A percentile compares a stretch with the other conserved stretches of the same genome.
These are phyloP conservation scores for Perca fluviatilis DNA, from an alignment of 2,113 vertebrate genomes.

Conservation along the genomic window DNA sequence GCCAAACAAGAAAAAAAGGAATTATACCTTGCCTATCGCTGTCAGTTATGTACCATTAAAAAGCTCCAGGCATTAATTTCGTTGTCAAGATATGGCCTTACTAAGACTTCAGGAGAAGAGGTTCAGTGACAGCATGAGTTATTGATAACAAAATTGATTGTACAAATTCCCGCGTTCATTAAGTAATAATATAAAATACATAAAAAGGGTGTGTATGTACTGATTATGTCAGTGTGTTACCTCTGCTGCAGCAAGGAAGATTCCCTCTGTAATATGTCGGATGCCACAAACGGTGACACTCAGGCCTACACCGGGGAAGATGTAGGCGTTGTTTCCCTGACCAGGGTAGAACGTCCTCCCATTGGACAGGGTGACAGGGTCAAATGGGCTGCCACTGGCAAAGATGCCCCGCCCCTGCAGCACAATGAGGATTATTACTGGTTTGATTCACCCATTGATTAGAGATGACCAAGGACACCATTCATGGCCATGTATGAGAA, in stretches of 20 bases:
- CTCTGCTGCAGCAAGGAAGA: slow-evolving; percentile 95
- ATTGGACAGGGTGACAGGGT: slow-evolving; percentile 90
- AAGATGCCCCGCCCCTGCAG: slow-evolving; percentile 93
- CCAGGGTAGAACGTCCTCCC: slow-evolving; percentile 91
- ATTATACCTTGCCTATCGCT: not conserved
- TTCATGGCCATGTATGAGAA: not conserved
- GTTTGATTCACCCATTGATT: not conserved
- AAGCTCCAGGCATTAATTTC: not conserved
- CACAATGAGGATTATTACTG: not conserved
- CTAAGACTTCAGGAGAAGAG: not conserved
- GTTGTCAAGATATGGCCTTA: not conserved
- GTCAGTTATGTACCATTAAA: not conserved
- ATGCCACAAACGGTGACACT: slow-evolving; percentile 89
- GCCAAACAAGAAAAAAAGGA: not conserved
- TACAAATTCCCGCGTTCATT: not conserved
- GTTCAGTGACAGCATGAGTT: not conserved
- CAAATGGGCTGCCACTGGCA: slow-evolving; percentile 98
- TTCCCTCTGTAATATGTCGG: slow-evolving; percentile 87
- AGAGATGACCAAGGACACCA: not conserved
- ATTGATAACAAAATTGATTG: not conserved
- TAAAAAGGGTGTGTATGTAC: not conserved
- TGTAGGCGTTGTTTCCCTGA: slow-evolving; percentile 98
- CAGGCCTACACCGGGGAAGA: slow-evolving; percentile 95
- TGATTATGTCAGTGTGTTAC: slow-evolving; percentile 76
- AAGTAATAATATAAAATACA: not conserved